These are phyloP conservation scores for Cebus imitator DNA, from an alignment of 2,113 vertebrate species.

Conservation along the genomic window DNA sequence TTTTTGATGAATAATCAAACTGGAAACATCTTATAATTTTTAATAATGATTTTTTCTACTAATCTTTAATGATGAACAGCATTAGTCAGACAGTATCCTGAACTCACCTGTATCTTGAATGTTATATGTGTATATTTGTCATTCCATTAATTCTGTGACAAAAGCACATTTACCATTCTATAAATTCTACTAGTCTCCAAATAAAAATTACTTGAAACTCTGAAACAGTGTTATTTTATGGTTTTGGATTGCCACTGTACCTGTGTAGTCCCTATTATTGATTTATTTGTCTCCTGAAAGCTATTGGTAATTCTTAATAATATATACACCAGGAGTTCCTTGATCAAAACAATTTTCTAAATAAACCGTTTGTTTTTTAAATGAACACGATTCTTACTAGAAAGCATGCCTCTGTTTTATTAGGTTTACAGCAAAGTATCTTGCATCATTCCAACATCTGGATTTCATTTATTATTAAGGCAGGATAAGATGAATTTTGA, in stretches of 20 bases:
- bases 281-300: not conserved
- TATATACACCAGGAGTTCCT: not conserved
- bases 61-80: not conserved
- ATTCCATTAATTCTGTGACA: not conserved
- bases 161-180: not conserved
- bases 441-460: conserved; percentile 71
- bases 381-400: not conserved
- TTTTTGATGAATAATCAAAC: not conserved
- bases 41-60: not conserved
- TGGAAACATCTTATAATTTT: not conserved
- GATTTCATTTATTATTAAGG: conserved; percentile 71
- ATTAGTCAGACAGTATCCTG: not conserved
- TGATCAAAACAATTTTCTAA: not conserved
- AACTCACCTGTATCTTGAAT: not conserved
- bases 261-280: not conserved
- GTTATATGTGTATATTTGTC: not conserved
- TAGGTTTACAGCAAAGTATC: not conserved
- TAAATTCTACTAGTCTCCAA: not conserved
- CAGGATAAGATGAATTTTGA: conserved; percentile 68
- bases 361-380: conserved; percentile 25
- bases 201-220: not conserved
- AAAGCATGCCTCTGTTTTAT: not conserved
- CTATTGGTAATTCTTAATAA: not conserved
- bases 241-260: not conserved
- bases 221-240: not conserved